Evolutionary conservation across 2,888 invertebrate species (phyloP), one percentile per base, ranked within the genome.

Genomic region (Andrena chrysosceles): DNA sequence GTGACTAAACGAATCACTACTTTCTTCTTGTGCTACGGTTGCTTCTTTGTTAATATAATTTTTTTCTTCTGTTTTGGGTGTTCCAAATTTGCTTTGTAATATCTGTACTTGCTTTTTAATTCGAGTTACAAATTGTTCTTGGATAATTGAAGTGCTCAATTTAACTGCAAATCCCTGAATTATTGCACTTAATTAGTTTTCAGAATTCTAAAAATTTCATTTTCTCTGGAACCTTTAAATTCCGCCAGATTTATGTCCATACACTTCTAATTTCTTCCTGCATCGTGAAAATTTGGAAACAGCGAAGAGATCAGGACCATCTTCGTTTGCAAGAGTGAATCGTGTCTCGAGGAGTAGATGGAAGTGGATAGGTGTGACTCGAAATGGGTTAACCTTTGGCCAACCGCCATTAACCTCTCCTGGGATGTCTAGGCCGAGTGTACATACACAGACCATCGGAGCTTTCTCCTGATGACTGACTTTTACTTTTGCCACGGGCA

Each of bases 401-500:
- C 66, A 74, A 54, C 31, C 64, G 60, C 29, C 20, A 62, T 10
- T 63, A 59, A 48, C 48, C 64, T 42, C 59, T 67, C 60, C 35
- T 66, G 60, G 42, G 74, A 72, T 75, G 77, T 75, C 75, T 77
- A 79, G 72, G 52, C 23, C 56, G 10, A 29, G 23, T 42, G 63
- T 59, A 48, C 54, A 63, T 56, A 76, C 63, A 74, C 78, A 62
- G 54, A 42, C 42, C 68, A 67, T 60, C 56, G 54, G 35, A 68
- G 91, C 93, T 93, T 93, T 93, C 93, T 92, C 93, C 90, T 74
- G 91, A 90, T 90, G 90, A 80, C 84, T 87, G 91, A 93, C 93
- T 93, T 93, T 93, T 93, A 93, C 93, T 93, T 93, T 93, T 93
- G 92, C 93, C 91, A 90, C 88, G 80, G 92, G 91, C 92, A 81